Conservation (phyloP, 53 echinoderm and acorn worm genomes). For the Pentamera pediparva region DNA sequence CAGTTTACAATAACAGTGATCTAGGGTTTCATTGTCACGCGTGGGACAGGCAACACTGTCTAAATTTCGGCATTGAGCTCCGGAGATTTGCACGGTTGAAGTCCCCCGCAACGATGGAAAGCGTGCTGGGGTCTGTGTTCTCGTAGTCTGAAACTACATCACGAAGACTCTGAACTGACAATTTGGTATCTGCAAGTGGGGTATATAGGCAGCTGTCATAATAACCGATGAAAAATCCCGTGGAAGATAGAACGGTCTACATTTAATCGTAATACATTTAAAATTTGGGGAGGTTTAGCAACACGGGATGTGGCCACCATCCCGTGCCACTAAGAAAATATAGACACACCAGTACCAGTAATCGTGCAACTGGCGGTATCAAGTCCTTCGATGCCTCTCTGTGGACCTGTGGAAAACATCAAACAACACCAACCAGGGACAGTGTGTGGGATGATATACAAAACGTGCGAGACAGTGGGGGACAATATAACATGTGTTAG, state of each 20-base stretch:
- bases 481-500: no score
- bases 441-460: no score
- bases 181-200: slow-evolving; percentile 5
- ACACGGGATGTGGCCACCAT: no score
- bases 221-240: slow-evolving; percentile 34
- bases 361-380: no score
- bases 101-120: slow-evolving; percentile 39
- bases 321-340: no score
- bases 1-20: slow-evolving; percentile 10
- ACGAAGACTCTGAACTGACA: slow-evolving; percentile 18
- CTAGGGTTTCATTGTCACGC: slow-evolving; percentile 9
- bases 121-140: slow-evolving; percentile 24
- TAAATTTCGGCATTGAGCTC: slow-evolving; percentile 18
- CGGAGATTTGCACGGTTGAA: slow-evolving; percentile 28
- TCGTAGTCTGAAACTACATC: slow-evolving; percentile 27
- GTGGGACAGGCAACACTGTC: slow-evolving; percentile 36
- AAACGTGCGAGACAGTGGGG: no score
- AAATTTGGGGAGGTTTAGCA: slow-evolving; percentile 30
- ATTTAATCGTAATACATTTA: slow-evolving; percentile 33
- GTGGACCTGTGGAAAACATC: no score
- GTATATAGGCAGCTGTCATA: slow-evolving; percentile 40
- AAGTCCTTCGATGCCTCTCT: no score
- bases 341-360: no score
- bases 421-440: no score
- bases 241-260: slow-evolving; percentile 40